A percentile compares a stretch with the other conserved stretches of the same genome.
phyloP scores from a whole-genome alignment of 1,140 invertebrate genomes.

The Phocides pigmalion region DNA sequence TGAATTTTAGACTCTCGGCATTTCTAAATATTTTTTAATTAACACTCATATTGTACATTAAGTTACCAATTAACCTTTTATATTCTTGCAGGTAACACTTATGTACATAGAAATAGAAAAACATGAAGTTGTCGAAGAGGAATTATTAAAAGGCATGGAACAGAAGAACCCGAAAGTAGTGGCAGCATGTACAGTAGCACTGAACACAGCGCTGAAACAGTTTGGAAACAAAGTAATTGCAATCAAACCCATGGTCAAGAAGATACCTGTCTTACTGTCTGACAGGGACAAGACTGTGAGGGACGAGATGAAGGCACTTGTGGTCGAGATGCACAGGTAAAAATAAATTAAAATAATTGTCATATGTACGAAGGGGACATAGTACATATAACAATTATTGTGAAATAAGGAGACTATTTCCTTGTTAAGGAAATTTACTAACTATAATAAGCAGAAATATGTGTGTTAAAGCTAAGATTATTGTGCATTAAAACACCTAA shows the following conservation, averaged over 20 bases:
- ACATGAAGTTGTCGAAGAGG: slow-evolving; percentile 95
- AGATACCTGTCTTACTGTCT: slow-evolving; percentile 92
- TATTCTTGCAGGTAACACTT: slow-evolving; percentile 86
- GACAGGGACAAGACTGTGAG: slow-evolving; percentile 96
- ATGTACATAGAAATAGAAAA: slow-evolving; percentile 99
- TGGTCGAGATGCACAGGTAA: slow-evolving; percentile 94
- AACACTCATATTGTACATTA: too few species aligned
- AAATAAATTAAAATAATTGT: too few species aligned
- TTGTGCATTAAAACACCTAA: too few species aligned
- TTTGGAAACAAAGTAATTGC: slow-evolving; percentile 97
- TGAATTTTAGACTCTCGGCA: too few species aligned
- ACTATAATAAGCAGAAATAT: too few species aligned
- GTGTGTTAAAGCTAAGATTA: too few species aligned
- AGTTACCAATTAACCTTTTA: too few species aligned
- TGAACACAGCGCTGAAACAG: slow-evolving; percentile 91
- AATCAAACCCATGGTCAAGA: slow-evolving; percentile 95
- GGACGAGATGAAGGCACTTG: slow-evolving; percentile 95
- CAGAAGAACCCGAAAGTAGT: slow-evolving; percentile 98
- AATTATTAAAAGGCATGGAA: slow-evolving; percentile 96
- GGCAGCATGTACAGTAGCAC: slow-evolving; percentile 90
- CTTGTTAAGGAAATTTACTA: too few species aligned
- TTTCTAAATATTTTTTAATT: too few species aligned
- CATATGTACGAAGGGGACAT: too few species aligned
- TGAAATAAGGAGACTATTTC: too few species aligned
- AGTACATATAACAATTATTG: too few species aligned